phyloP scores from a whole-genome alignment of 35 echinoderm and acorn worm species.

The Hemicentrotus pulcherrimus region DNA sequence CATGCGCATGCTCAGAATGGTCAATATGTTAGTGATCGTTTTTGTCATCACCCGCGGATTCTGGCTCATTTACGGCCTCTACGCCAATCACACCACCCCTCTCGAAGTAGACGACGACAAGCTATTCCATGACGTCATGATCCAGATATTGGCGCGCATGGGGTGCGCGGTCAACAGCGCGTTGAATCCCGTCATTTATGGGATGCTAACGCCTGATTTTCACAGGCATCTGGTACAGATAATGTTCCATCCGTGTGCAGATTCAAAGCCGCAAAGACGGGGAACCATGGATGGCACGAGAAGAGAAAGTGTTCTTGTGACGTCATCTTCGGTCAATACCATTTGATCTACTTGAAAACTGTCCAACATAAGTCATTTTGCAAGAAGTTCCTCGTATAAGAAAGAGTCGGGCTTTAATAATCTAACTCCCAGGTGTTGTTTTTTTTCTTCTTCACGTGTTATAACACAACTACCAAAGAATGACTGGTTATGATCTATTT shows the following conservation, averaged over 20 bases:
- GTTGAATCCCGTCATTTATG: slow-evolving; percentile 29
- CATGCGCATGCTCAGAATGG: slow-evolving; percentile 35
- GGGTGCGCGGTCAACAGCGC: slow-evolving; percentile 28
- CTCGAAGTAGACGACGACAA: not conserved
- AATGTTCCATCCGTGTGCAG: not conserved
- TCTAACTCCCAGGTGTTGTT: too few relatives aligned
- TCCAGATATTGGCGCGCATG: slow-evolving; percentile 6
- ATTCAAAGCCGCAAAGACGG: not conserved
- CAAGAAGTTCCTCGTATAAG: too few relatives aligned
- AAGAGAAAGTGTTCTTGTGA: not conserved
- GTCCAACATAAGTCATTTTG: too few relatives aligned
- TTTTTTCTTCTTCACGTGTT: too few relatives aligned
- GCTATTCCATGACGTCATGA: not conserved
- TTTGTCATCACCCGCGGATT: slow-evolving; percentile 21
- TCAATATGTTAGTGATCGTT: not conserved
- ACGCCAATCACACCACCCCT: not conserved
- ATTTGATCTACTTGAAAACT: not conserved
- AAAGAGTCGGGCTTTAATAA: too few relatives aligned
- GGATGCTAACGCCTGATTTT: slow-evolving; percentile 21
- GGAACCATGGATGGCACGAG: not conserved
- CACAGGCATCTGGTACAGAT: not conserved
- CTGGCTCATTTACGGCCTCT: slow-evolving; percentile 26
- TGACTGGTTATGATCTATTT: too few relatives aligned
- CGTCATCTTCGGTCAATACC: not conserved
- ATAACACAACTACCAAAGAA: too few relatives aligned